A percentile compares a stretch with the other conserved stretches of the same genome.
Conservation (phyloP, 2,113 vertebrate species). For the Salvator merianae region DNA sequence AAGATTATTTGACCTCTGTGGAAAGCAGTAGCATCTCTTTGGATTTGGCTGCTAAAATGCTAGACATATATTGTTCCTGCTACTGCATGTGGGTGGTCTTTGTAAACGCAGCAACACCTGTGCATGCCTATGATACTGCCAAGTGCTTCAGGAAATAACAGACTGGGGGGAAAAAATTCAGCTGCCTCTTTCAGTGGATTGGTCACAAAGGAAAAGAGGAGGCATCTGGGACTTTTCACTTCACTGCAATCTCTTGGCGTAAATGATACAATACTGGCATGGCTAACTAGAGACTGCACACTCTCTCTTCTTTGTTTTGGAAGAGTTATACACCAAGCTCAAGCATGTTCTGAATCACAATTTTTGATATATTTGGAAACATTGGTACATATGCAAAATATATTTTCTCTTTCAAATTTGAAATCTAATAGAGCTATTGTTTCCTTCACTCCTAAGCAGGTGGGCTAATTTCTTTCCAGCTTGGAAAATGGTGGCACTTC, state of each 20-base stretch:
- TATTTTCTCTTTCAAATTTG: neutral
- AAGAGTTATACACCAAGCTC: neutral
- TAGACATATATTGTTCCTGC: neutral
- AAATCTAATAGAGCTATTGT: neutral
- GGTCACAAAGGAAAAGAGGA: neutral
- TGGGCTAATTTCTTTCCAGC: neutral
- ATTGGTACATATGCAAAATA: neutral
- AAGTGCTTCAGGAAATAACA: neutral
- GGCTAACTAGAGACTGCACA: neutral
- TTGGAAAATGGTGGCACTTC: neutral
- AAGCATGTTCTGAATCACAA: neutral
- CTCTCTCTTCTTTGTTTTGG: neutral
- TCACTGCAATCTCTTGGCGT: neutral
- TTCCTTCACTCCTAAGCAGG: neutral
- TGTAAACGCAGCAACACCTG: neutral
- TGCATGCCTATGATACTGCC: neutral
- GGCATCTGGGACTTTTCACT: neutral
- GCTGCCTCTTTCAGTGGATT: neutral
- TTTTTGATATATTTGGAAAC: too few species aligned
- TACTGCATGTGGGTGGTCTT: neutral
- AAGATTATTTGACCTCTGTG: neutral
- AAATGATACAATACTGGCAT: neutral
- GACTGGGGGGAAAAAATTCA: neutral
- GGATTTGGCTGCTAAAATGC: neutral
- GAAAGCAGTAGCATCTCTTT: neutral